Evolutionary conservation across 2,888 invertebrate genomes (phyloP).

Genomic region (Hymenopus coronatus): DNA sequence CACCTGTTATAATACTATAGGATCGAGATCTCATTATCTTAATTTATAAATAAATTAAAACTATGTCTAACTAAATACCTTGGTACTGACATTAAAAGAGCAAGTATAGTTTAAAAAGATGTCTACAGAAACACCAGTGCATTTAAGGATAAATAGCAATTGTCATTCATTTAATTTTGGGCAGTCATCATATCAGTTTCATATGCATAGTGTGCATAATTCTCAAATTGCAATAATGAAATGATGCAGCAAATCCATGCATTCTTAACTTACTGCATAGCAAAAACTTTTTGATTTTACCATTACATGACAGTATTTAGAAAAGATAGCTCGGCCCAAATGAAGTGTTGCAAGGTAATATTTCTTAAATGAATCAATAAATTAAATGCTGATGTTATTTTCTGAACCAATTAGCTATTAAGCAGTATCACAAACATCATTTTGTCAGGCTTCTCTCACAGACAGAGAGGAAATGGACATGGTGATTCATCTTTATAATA

Average conservation of each 20-base stretch:
- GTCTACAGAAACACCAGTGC: neutral
- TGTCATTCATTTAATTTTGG: neutral
- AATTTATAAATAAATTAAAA: neutral
- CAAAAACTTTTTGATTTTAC: neutral
- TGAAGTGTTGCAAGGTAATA: too few species aligned
- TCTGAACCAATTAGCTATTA: too few species aligned
- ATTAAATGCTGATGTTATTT: too few species aligned
- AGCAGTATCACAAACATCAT: too few species aligned
- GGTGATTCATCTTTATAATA: too few species aligned
- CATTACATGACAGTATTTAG: too few species aligned
- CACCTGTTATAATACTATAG: too few species aligned
- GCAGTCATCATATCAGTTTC: neutral
- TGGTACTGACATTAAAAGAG: neutral
- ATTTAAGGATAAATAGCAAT: neutral
- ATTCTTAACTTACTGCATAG: neutral
- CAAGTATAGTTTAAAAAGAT: neutral
- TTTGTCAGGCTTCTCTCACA: too few species aligned
- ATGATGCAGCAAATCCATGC: neutral
- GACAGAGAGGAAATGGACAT: too few species aligned
- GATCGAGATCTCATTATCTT: too few species aligned
- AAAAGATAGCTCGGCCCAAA: too few species aligned
- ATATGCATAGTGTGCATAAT: neutral
- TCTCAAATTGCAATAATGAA: neutral
- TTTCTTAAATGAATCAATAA: too few species aligned
- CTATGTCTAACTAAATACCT: neutral